Evolutionary conservation across 2,797 vertebrate species (phyloP), one percentile per base, ranked within the genome.

Genomic region (Hyperoplus lanceolatus): DNA sequence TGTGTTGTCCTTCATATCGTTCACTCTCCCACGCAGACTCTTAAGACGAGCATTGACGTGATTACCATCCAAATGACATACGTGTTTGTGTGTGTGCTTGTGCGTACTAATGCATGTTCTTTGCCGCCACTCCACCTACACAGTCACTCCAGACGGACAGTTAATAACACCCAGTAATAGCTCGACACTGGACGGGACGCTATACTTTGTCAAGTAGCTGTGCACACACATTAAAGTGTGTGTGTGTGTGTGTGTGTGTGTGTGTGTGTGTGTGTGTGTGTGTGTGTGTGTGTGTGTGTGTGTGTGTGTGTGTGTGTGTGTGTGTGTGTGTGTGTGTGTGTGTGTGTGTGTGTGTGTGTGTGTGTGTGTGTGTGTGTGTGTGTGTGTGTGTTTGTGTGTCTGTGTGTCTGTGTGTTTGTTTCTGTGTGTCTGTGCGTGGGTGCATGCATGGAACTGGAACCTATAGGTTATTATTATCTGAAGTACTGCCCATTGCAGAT

Each of bases 161-260:
- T 74, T 87, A 90, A 82, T 84, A 87, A 71, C 80, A 76, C 64
- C 57, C 77, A 84, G 80, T 82, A 84, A 90, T 79, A 83, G 84
- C 85, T 82, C 13, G 4, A 68, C 82, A 84, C 90, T 92, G 87
- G 86, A 88, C 85, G 86, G 62, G 62, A 73, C 77, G 64, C 80
- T 89, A 68, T 86, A 89, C 57, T 76, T 85, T 85, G 77, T 90
- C 75, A 79, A 87, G 83, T 71, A 62, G 62, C 81, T 73, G 57
- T 80, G 43, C 67, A 72, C 62, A 69, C 67, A 72, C 62, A 69
- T 80, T 75, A 42, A 51, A 70, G 39, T 59, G 61, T 56, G 16
- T 12, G 16, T 12, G 41, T 48, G 51, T 41, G 38, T 59, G 42
- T 64, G 38, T 49, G 42, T 48, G 71, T 64, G 73, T 72, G 60